Base-by-base conservation (phyloP, 2,797 vertebrate genomes). In the Halcyon chelicuti region DNA sequence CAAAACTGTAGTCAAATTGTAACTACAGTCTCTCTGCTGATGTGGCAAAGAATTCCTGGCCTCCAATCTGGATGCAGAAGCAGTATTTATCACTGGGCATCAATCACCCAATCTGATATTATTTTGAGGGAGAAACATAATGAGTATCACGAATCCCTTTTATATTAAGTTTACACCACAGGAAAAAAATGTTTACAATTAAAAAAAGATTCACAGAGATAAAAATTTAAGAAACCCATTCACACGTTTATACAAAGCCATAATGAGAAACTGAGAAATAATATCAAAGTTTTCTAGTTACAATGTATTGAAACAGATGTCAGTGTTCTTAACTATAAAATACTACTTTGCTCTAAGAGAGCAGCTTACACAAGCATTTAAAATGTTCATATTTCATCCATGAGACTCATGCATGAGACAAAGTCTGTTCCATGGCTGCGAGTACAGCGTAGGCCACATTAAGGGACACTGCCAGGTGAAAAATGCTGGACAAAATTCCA, bases 171-270 rank as follows among this genome's bases (percentile, higher is more conserved):
- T 62, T 87, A 39, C n/a, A 26, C 28, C 44, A 42, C 6, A 54
- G 40, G 25, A 9, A 66, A 81, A 81, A 93, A 35, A 2, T 6
- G 4, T 31, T 68, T 51, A 76, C 19, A 73, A 70, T n/a, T 79
- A 65, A 82, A 49, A 78, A 91, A 57, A 39, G 37, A 15, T 21
- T 58, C 47, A 57, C 9, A 26, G 22, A 83, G 39, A 47, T 19
- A 72, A 66, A 79, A 60, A 63, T 44, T 28, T 67, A 29, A 76
- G 37, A 67, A 49, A 12, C 5, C 26, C 33, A 7, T 55, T 84
- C 16, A 51, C 7, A 33, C 5, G 3, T 0, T 16, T 12, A 21
- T 1, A 1, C 1, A 12, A 83, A 31, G 5, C 17, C 72, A 7
- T 0, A 18, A 71, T 28, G 60, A 75, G 51, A 75, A 68, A 17